These are phyloP conservation scores for Cromileptes altivelis DNA, from an alignment of 2,113 vertebrate genomes.

Conservation along the genomic window DNA sequence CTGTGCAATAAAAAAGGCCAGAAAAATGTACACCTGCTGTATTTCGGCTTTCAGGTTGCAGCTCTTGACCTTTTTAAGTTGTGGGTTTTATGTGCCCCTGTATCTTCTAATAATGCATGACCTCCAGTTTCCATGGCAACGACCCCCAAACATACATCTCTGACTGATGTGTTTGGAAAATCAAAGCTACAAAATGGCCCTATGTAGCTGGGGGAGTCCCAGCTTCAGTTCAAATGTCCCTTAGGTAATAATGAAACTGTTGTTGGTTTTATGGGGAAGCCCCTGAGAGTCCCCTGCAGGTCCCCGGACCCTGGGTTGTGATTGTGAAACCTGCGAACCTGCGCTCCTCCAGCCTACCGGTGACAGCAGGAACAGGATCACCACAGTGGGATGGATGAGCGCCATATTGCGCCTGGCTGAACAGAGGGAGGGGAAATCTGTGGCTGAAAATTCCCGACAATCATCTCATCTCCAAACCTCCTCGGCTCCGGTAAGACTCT, in stretches of 20 bases:
- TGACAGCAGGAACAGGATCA: constrained; percentile 6
- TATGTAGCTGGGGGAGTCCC: neutral
- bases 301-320: neutral
- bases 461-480: constrained; percentile 26
- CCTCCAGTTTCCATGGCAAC: neutral
- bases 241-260: neutral
- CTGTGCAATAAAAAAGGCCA: too few relatives aligned
- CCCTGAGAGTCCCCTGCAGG: neutral
- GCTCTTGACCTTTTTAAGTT: neutral
- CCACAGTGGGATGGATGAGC: constrained; percentile 36
- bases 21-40: too few relatives aligned
- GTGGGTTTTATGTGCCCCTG: neutral
- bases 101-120: neutral
- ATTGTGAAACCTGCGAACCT: neutral
- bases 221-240: neutral
- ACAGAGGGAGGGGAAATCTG: constrained; percentile 61
- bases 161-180: neutral
- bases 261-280: neutral
- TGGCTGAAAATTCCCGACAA: neutral
- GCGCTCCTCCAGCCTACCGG: constrained; percentile 6
- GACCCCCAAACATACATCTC: neutral
- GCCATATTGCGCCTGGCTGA: constrained; percentile 81
- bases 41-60: too few relatives aligned
- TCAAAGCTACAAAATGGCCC: neutral
- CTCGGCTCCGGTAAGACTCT: constrained; percentile 67